phyloP scores from a whole-genome alignment of 2,888 invertebrate genomes.

The Leptinotarsa rubiginosa region DNA sequence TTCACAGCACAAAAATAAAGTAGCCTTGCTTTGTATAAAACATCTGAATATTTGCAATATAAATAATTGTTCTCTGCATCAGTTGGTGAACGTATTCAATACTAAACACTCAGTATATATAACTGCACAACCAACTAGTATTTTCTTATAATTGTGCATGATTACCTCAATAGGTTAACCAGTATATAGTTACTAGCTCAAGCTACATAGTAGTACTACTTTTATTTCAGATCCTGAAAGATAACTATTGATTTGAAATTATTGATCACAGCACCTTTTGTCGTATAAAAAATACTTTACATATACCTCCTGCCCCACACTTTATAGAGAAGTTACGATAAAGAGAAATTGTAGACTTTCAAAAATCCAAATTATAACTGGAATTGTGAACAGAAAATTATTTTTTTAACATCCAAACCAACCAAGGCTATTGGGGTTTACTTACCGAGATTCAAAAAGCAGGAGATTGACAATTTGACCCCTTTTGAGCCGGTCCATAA shows the following conservation, averaged over 20 bases:
- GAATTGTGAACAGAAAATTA: too few species aligned
- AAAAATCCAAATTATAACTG: too few species aligned
- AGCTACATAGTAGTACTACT: conserved; percentile 12
- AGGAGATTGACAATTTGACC: too few species aligned
- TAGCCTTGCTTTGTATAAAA: too few species aligned
- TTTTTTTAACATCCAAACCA: too few species aligned
- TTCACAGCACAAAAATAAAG: neutral
- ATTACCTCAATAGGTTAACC: neutral
- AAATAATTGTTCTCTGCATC: neutral
- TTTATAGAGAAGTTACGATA: neutral
- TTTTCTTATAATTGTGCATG: neutral
- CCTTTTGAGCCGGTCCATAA: too few species aligned
- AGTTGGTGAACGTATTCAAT: neutral
- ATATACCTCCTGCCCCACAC: conserved; percentile 11
- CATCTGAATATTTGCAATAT: too few species aligned
- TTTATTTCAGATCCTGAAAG: conserved; percentile 4
- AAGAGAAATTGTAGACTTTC: too few species aligned
- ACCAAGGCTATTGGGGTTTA: too few species aligned
- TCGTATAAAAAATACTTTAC: conserved; percentile 26
- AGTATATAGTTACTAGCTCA: neutral
- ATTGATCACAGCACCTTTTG: conserved; percentile 34
- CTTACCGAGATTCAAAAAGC: too few species aligned
- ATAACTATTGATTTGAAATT: conserved; percentile 6
- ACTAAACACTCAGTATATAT: conserved; percentile 3
- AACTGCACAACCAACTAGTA: neutral